Base-by-base conservation (phyloP, 2,797 vertebrate genomes). In the Sebastes kiyomatsui region DNA sequence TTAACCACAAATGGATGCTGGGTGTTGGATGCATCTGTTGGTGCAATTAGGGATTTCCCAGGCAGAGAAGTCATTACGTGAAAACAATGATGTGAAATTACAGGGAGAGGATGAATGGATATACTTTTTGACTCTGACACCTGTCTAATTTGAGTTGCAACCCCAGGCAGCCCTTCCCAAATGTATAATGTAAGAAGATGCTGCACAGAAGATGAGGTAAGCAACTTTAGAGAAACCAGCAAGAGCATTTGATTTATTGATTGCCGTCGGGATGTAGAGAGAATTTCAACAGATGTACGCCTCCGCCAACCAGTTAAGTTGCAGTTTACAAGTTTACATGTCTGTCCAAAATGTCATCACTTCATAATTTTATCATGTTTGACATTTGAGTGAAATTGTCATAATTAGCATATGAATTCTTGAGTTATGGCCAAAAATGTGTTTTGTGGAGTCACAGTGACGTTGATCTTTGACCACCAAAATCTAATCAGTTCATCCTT, bases 21-120 rank as follows among this genome's bases (percentile, higher is more conserved):
- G 69, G 79, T 75, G 82, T 77, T 79, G 65, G 80, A 73, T 82
- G 49, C 22, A 18, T 84, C 60, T 67, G 49, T 58, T 67, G 62
- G 64, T 28, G 72, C 80, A 87, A 68, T 88, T 78, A 72, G 88
- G 91, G 88, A 85, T 90, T 92, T 88, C 88, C 90, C 85, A 72
- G 80, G 67, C 67, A 77, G 25, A 80, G 52, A 77, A 68, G 83
- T 78, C 77, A 85, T 64, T 58, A 55, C 71, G 82, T 79, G 72
- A 87, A 74, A 86, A 67, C 67, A 68, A 16, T 2, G 3, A n/a
- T 72, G 13, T 35, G 7, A 67, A 68, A 79, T 80, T 75, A 80
- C 61, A 82, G 58, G 65, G 18, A 76, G 54, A 33, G 27, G 58
- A 80, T 72, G 20, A 76, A 70, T 25, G 20, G 16, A 58, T 71